A percentile compares a stretch with the other conserved stretches of the same genome.
Conservation (phyloP, 2,797 vertebrate genomes). For the Gymnopithys bicolor region DNA sequence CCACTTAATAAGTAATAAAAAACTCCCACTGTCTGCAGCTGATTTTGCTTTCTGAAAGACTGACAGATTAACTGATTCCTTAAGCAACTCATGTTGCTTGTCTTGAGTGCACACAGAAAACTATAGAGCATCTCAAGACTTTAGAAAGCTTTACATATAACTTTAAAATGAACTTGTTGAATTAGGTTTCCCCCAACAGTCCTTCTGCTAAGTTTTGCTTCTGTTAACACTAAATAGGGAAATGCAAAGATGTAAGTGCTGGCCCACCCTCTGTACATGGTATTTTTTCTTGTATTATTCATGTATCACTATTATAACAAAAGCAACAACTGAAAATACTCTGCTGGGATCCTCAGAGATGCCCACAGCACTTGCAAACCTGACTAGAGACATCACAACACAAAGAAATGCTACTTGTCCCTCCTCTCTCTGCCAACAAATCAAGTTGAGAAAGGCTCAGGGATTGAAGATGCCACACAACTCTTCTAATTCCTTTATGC, state of each 20-base stretch:
- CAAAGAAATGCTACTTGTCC: not conserved
- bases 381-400: not conserved
- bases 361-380: not conserved
- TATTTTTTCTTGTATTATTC: not conserved
- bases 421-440: not conserved
- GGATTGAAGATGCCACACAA: not conserved
- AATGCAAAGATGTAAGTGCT: not conserved
- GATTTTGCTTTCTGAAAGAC: not conserved
- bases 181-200: not conserved
- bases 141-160: not conserved
- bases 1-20: not conserved
- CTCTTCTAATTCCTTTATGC: not conserved
- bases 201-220: not conserved
- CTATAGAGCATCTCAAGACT: not conserved
- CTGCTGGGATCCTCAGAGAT: not conserved
- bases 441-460: not conserved
- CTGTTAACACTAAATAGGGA: not conserved
- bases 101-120: not conserved
- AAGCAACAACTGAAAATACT: not conserved
- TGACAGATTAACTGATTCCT: conserved; percentile 4
- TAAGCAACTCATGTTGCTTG: not conserved
- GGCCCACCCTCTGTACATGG: rapidly evolving
- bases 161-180: not conserved
- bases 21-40: not conserved
- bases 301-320: not conserved